Conservation (phyloP, 2,888 invertebrate genomes). For the Cylindroiulus punctatus region DNA sequence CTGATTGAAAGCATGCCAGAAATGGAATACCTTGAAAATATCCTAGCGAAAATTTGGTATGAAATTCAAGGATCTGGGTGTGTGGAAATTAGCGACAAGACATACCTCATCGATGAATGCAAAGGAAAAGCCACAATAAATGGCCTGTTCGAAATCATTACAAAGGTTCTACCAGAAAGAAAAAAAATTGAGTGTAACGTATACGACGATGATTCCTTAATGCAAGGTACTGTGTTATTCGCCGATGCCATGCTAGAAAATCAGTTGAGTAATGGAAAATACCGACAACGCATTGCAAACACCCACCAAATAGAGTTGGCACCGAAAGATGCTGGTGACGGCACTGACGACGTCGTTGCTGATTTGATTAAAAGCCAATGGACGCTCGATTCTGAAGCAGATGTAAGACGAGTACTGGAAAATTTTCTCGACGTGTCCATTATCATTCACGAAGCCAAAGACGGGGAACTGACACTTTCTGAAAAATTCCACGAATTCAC, state of each 20-base stretch:
- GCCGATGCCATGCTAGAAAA: neutral
- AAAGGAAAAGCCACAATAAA: neutral
- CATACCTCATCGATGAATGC: neutral
- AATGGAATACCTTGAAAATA: constrained; percentile 64
- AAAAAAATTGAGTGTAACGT: neutral
- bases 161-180: neutral
- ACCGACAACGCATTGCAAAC: neutral
- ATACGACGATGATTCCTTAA: neutral
- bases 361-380: neutral
- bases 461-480: neutral
- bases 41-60: constrained; percentile 64
- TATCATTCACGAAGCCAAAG: neutral
- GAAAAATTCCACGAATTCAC: neutral
- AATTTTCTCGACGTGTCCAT: neutral
- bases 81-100: constrained; percentile 4
- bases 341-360: neutral
- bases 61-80: neutral
- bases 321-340: neutral
- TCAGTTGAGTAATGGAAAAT: neutral
- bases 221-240: neutral
- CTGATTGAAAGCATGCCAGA: constrained; percentile 64
- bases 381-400: neutral
- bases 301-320: neutral
- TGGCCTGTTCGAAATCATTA: neutral
- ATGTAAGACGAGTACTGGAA: neutral